These are phyloP conservation scores for Caenorhabditis imperialis DNA, from an alignment of 2,888 invertebrate genomes.

Conservation along the genomic window DNA sequence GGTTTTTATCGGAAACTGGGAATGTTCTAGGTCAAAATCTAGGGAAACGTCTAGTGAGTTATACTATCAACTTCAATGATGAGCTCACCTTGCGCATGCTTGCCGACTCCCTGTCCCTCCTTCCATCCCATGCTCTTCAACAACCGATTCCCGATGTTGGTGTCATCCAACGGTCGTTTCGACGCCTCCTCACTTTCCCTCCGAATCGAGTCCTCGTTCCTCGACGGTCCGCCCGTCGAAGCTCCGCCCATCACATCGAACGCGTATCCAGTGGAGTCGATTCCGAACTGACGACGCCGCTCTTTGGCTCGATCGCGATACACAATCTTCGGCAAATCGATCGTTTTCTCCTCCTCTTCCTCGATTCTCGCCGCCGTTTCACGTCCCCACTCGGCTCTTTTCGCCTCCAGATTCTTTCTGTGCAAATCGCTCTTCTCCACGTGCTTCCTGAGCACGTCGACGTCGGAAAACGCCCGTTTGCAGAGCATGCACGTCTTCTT, in stretches of 20 bases:
- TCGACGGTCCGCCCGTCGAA: background rate
- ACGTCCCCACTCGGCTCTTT: constrained; percentile 60
- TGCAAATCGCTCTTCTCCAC: constrained; percentile 93
- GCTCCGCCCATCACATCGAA: constrained; percentile 22
- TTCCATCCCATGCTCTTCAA: constrained; percentile 99
- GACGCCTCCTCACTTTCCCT: constrained; percentile 61
- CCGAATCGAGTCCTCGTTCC: constrained; percentile 37
- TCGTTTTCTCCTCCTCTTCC: constrained; percentile 59
- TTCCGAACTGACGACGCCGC: constrained; percentile 90
- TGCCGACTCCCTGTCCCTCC: constrained; percentile 94
- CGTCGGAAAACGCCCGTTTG: constrained; percentile 92
- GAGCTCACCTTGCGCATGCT: constrained; percentile 85
- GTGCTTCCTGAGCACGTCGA: constrained; percentile 89
- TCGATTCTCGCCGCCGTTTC: constrained; percentile 36
- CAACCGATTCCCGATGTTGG: constrained; percentile 93
- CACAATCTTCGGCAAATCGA: constrained; percentile 50
- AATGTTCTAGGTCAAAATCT: too few species aligned
- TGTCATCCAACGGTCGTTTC: constrained; percentile 64
- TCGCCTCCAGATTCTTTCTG: constrained; percentile 80
- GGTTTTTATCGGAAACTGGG: background rate
- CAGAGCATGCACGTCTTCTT: constrained; percentile 86
- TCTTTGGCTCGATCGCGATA: constrained; percentile 98
- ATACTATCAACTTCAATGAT: constrained; percentile 6
- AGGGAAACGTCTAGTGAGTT: background rate
- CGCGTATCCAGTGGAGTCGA: constrained; percentile 51